phyloP scores from a whole-genome alignment of 2,888 invertebrate genomes.

The Pandemis corylana region DNA sequence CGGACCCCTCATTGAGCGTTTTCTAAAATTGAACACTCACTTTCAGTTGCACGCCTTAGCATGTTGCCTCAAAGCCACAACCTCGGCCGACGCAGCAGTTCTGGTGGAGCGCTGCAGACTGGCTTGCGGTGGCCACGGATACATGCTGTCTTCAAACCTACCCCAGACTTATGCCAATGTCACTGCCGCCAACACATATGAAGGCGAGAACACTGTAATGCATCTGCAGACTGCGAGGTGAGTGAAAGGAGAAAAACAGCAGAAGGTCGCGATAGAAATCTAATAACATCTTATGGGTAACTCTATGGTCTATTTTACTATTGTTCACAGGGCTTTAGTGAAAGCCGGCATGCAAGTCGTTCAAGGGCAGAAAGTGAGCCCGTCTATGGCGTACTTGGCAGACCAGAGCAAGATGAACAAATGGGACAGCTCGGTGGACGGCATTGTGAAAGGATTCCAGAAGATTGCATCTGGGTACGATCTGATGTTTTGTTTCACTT shows the following conservation, averaged over 20 bases:
- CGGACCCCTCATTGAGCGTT: too few species aligned
- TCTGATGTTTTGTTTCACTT: not conserved
- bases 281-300: too few species aligned
- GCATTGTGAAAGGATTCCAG: constrained; percentile 85
- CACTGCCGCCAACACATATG: constrained; percentile 96
- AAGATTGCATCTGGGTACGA: constrained; percentile 86
- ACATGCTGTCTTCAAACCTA: constrained; percentile 93
- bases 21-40: not conserved
- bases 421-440: constrained; percentile 78
- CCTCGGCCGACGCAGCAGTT: constrained; percentile 88
- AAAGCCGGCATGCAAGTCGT: constrained; percentile 89
- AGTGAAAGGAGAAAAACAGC: not conserved
- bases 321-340: constrained; percentile 86
- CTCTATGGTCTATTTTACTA: not conserved
- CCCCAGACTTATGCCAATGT: constrained; percentile 92
- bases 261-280: too few species aligned
- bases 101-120: constrained; percentile 93
- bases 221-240: constrained; percentile 94
- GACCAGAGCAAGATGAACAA: constrained; percentile 52
- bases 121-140: constrained; percentile 98
- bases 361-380: constrained; percentile 84
- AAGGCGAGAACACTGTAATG: constrained; percentile 98
- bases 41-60: constrained; percentile 93
- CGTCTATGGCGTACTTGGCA: constrained; percentile 84
- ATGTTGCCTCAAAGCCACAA: constrained; percentile 95